Percentiles rank a stretch among this genome's conserved stretches.
Conservation (phyloP, 2,888 invertebrate species). For the Lepas anatifera region DNA sequence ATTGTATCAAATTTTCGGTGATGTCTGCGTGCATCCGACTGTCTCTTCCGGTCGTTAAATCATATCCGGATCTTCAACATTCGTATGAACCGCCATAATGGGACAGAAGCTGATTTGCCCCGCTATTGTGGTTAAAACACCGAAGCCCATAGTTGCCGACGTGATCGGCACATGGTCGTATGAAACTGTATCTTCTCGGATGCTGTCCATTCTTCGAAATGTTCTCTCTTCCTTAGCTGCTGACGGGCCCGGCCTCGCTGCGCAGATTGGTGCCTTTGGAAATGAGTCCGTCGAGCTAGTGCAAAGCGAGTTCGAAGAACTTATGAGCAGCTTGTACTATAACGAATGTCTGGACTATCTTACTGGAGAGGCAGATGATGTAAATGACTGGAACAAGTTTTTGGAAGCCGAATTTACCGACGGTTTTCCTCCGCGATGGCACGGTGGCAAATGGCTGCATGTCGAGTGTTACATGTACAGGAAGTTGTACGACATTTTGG, state of each 20-base stretch:
- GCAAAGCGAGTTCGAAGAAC: not conserved
- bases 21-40: too few species aligned
- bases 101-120: not conserved
- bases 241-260: not conserved
- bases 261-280: not conserved
- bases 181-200: not conserved
- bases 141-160: not conserved
- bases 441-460: conserved; percentile 70
- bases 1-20: too few species aligned
- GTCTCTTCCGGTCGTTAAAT: too few species aligned
- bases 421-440: conserved; percentile 44
- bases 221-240: not conserved
- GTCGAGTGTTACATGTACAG: conserved; percentile 80
- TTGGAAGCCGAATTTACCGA: conserved; percentile 13
- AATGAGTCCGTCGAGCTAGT: not conserved
- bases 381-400: conserved; percentile 18
- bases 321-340: not conserved
- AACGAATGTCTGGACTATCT: not conserved
- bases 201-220: not conserved
- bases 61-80: too few species aligned
- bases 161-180: not conserved
- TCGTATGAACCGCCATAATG: not conserved
- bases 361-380: conserved; percentile 26
- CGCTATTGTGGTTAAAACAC: not conserved
- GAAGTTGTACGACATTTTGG: conserved; percentile 44